Evolutionary conservation across 2,797 vertebrate genomes (phyloP), one percentile per base, ranked within the genome.

Genomic region (Alfaro cultratus): DNA sequence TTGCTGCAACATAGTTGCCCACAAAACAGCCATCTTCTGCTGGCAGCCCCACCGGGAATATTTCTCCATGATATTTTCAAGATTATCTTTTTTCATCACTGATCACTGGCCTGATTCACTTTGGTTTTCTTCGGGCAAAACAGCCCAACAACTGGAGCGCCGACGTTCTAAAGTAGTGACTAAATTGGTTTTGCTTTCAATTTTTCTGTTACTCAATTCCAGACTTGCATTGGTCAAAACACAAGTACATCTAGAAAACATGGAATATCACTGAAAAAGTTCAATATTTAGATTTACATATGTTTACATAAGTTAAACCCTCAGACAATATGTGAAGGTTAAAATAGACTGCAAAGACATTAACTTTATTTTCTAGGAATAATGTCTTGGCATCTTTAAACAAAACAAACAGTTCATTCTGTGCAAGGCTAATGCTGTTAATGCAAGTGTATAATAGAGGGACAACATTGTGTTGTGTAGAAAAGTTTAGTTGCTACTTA

Each of bases 401-500:
- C 29, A 34, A 31, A 70, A 0, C 16, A 4, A 68, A 29, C 39
- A 72, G 46, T 51, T 73, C n/a, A 87, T 80, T 77, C 73, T 76
- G 68, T 76, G 26, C 71, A 55, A 72, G 45, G 53, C 16, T 57
- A 43, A 36, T 29, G 26, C 15, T 60, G 60, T 75, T 76, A 53
- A 77, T 76, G 39, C 34, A 49, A 76, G 43, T 16, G 12, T 21
- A 62, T 15, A 57, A 51, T 64, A 45, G 45, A 78, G 31, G 41
- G 74, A 71, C 49, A 79, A 64, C 23, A 43, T 2, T 34, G 31
- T 36, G 16, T 13, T 36, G 31, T 18, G 29, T 62, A 29, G 4
- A 18, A 2, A 62, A 29, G 70, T 78, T 39, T 74, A 67, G 60
- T 84, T 74, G 72, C 73, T 29, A 64, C 43, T 73, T 57, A 29